Conservation (phyloP, 2,797 vertebrate genomes). For the Macropodus opercularis region DNA sequence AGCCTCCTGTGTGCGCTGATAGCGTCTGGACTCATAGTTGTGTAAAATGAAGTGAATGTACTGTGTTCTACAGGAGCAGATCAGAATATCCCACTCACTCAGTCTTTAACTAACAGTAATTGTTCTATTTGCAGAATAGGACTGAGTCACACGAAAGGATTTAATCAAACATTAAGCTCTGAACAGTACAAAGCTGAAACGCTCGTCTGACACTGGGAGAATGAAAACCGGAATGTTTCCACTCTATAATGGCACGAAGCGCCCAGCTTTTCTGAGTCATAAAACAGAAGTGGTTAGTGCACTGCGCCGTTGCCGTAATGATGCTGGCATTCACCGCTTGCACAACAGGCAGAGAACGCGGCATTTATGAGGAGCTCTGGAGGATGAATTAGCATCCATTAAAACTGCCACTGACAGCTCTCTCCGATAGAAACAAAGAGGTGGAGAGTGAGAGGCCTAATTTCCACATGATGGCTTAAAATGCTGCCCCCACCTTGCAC, state of each 20-base stretch:
- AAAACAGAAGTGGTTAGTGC: constrained; percentile 67
- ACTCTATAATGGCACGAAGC: constrained; percentile 43
- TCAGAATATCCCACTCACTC: constrained; percentile 13
- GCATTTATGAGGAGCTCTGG: constrained; percentile 66
- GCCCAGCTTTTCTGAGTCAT: constrained; percentile 58
- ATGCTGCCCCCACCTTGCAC: constrained; percentile 45
- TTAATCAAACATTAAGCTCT: constrained; percentile 47
- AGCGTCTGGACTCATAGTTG: constrained; percentile 8
- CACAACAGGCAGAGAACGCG: constrained; percentile 56
- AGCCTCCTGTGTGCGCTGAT: constrained; percentile 9
- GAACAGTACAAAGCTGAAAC: constrained; percentile 24
- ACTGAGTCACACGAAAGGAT: constrained; percentile 26
- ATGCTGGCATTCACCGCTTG: constrained; percentile 67
- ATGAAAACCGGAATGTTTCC: constrained; percentile 59
- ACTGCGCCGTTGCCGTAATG: constrained; percentile 52
- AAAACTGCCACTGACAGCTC: constrained; percentile 62
- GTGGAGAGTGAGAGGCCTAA: constrained; percentile 56
- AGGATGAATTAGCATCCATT: constrained; percentile 74
- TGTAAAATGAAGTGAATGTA: neutral
- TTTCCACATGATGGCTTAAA: constrained; percentile 67
- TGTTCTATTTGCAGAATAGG: constrained; percentile 42
- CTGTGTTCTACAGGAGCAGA: constrained; percentile 4
- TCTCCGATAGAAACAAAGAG: constrained; percentile 57
- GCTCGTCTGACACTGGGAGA: constrained; percentile 35
- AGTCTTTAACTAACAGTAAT: constrained; percentile 39